These are phyloP conservation scores for Apus apus DNA, from an alignment of 2,113 vertebrate genomes.

Conservation along the genomic window DNA sequence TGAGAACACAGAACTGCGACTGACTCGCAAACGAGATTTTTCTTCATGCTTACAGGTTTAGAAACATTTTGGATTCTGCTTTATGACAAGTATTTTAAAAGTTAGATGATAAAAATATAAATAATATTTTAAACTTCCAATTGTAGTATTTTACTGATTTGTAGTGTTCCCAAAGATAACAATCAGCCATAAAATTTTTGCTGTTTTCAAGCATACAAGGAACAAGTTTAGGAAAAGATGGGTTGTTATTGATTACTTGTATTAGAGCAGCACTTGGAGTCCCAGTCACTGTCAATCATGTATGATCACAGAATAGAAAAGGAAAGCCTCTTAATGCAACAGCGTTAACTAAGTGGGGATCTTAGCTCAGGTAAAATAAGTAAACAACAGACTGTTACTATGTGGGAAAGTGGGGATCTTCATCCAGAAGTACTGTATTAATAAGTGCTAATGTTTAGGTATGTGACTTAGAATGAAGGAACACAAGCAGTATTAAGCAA, in stretches of 20 bases:
- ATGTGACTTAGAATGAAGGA: constrained; percentile 13
- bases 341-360: background rate
- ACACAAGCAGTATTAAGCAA: constrained; percentile 69
- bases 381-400: background rate
- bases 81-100: background rate
- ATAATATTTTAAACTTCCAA: constrained; percentile 24
- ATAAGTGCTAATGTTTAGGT: constrained; percentile 1
- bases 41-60: background rate
- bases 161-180: constrained; percentile 11
- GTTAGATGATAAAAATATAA: background rate
- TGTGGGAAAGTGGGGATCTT: background rate
- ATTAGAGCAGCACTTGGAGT: background rate
- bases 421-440: constrained; percentile 15
- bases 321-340: background rate
- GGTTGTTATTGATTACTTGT: background rate
- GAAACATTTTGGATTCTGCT: background rate
- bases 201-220: background rate
- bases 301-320: background rate
- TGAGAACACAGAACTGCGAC: constrained; percentile 19
- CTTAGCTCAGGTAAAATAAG: background rate
- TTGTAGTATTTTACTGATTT: constrained; percentile 1
- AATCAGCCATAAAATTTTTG: background rate
- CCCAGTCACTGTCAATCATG: background rate
- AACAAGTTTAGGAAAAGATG: background rate
- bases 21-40: background rate